Base-by-base conservation (phyloP, 2,888 invertebrate genomes). In the Eumerus sabulonum region DNA sequence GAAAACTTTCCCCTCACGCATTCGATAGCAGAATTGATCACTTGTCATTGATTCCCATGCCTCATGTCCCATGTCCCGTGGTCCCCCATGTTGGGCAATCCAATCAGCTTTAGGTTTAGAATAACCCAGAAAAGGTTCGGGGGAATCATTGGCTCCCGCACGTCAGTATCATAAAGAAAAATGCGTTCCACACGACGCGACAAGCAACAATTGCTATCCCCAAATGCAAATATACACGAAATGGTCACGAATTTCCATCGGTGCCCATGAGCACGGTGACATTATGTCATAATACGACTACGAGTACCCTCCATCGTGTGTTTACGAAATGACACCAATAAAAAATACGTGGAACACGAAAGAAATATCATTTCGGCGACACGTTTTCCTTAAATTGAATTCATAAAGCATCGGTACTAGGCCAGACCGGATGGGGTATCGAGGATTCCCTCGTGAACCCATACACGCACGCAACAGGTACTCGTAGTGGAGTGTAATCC, bases 311-410 rank as follows among this genome's bases (percentile, higher is more conserved):
- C 27, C 27, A 27, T 7, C 7, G 27, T 79, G 56, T 74, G 68
- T 63, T 74, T 79, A 73, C 79, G 74, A 79, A 79, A 79, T 79
- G 74, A 74, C 79, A 74, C 74, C 74, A 79, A 79, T 79, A 79
- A 79, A 79, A 79, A 79, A 74, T 79, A 79, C 79, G 73, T 70
- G 79, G 74, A 79, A 79, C 79, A 79, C 79, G 79, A 79, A 79
- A 74, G 79, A 79, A 79, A 68, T 79, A 79, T 79, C 79, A 79
- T 79, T 79, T 79, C 68, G 64, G 79, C 74, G 82, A 81, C 82
- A 82, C 82, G 82, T 82, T 82, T 82, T 82, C 76, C 76, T 68
- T 82, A 82, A 82, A 82, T 82, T 82, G 77, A 72, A 82, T 82
- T 77, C 82, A 82, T 77, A 82, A 74, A 82, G 74, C 79, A 79